phyloP scores from a whole-genome alignment of 2,888 invertebrate species.

The Drosophila affinis region DNA sequence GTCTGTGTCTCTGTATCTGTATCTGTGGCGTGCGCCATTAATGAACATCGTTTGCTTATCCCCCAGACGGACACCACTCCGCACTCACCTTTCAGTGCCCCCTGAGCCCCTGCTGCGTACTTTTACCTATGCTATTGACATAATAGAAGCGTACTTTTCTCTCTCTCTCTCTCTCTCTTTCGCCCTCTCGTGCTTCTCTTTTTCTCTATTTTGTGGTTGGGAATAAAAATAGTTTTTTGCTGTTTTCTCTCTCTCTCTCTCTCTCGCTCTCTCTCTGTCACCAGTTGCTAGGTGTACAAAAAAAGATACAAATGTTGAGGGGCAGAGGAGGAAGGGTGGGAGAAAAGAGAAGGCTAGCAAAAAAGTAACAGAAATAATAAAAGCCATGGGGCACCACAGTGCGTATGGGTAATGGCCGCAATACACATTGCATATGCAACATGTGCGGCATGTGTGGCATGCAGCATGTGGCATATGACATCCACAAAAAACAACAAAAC shows the following conservation, averaged over 20 bases:
- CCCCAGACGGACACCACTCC: conserved; percentile 51
- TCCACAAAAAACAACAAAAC: background rate
- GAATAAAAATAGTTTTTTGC: conserved; percentile 71
- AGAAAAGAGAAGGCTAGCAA: background rate
- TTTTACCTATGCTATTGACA: conserved; percentile 67
- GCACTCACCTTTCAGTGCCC: background rate
- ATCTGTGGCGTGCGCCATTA: conserved; percentile 74
- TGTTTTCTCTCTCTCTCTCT: conserved; percentile 7
- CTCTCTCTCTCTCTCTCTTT: conserved; percentile 26
- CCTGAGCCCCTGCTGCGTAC: background rate
- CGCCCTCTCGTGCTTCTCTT: conserved; percentile 32
- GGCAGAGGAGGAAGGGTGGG: conserved; percentile 17
- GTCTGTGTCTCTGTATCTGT: background rate
- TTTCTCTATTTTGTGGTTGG: conserved; percentile 62
- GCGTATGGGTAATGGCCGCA: conserved; percentile 26
- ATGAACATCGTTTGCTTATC: conserved; percentile 75
- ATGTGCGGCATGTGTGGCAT: background rate
- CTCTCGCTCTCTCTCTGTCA: conserved; percentile 20
- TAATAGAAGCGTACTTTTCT: conserved; percentile 67
- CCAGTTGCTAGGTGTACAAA: conserved; percentile 70
- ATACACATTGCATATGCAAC: conserved; percentile 19
- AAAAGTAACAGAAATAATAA: conserved; percentile 6
- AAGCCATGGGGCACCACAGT: conserved; percentile 8
- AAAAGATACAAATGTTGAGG: conserved; percentile 39
- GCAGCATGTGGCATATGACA: background rate